Evolutionary conservation across 2,113 vertebrate species (phyloP), one percentile per base, ranked within the genome.

Genomic region (Mola mola): DNA sequence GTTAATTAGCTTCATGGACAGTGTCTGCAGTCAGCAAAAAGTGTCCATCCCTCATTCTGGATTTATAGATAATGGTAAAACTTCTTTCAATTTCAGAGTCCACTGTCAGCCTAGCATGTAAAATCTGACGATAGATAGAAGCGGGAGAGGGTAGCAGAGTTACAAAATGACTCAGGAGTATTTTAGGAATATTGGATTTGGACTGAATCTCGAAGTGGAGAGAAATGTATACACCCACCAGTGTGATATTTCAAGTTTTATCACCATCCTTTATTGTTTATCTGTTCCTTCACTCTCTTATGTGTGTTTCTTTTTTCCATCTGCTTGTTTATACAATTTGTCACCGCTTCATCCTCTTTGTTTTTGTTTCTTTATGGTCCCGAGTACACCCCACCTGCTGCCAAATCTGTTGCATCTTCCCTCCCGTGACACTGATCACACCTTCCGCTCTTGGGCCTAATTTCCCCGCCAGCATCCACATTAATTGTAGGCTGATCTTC

Each of bases 1-100:
- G 43, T 60, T 79, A 68, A 68, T 75, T 72, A 66, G 72, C 59
- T 46, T 19, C 46, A 44, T 19, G 37, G 63, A 59, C 48, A 28
- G 34, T 11, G n/a, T 16, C 70, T 50, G 72, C 68, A 63, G 71
- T 38, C 74, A 78, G 40, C 65, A 72, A 50, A 34, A 66, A 5
- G 29, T 43, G 47, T 55, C 58, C 48, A 59, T 71, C 53, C 49
- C 25, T 61, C 42, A 51, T 22, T 68, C 64, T 15, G n/a, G 12
- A 48, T 78, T 72, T 56, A 63, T 36, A 71, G 66, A 73, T 72
- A 61, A 50, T 50, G 36, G 57, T 72, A 49, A 77, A 55, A 70
- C 56, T 55, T 64, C 21, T 62, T 74, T 70, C 63, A 57, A 79
- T 82, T 81, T 83, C 78, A 76, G 65, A 76, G 50, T 79, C 58